phyloP scores from a whole-genome alignment of 2,113 vertebrate genomes.

The Laticauda colubrina region DNA sequence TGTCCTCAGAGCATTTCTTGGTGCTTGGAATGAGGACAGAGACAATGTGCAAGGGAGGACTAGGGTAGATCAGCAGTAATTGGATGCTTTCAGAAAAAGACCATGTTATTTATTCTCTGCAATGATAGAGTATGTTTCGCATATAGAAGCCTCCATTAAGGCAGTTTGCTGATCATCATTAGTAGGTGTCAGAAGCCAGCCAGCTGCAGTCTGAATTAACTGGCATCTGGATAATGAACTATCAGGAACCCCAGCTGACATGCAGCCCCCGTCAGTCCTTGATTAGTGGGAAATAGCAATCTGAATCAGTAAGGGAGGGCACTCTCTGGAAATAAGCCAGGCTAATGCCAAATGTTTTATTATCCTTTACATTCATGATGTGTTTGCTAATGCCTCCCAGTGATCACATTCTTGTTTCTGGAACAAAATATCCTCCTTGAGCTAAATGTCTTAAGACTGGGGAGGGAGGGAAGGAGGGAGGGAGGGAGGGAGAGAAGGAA shows the following conservation, averaged over 20 bases:
- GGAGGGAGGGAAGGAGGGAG: neutral
- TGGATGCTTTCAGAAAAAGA: slow-evolving; percentile 41
- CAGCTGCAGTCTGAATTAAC: slow-evolving; percentile 62
- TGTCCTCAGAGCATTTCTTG: neutral
- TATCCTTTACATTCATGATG: slow-evolving; percentile 45
- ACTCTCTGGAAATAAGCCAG: slow-evolving; percentile 53
- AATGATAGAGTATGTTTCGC: slow-evolving; percentile 33
- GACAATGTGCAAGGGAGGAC: neutral
- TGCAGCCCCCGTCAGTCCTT: slow-evolving; percentile 42
- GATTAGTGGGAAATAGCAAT: slow-evolving; percentile 40
- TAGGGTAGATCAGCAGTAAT: neutral
- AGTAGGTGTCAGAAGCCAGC: slow-evolving; percentile 53
- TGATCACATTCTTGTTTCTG: slow-evolving; percentile 5
- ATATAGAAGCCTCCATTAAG: slow-evolving; percentile 41
- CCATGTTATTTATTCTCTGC: slow-evolving; percentile 44
- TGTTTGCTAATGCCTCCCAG: slow-evolving; percentile 42
- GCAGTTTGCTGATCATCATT: slow-evolving; percentile 55
- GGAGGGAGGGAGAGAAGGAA: neutral
- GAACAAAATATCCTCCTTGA: slow-evolving; percentile 13
- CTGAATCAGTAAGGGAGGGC: slow-evolving; percentile 47
- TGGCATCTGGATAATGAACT: slow-evolving; percentile 60
- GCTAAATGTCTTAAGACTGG: neutral
- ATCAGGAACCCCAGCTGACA: slow-evolving; percentile 58
- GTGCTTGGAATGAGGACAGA: no score
- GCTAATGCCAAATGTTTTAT: slow-evolving; percentile 55